Base-by-base conservation (phyloP, 2,797 vertebrate species). In the Melanitta fusca region DNA sequence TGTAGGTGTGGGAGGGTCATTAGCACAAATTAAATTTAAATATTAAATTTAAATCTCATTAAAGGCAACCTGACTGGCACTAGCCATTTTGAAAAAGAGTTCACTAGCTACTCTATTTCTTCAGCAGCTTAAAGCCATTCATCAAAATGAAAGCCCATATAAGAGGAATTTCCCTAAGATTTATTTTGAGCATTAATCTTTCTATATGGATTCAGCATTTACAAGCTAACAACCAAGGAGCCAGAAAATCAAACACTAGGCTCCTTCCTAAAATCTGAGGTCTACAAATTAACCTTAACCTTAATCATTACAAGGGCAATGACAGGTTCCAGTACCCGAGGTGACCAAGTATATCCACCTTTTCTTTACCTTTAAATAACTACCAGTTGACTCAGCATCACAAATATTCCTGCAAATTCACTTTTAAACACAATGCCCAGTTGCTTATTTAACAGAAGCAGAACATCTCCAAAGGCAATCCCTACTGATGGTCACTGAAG, bases 401-500 rank as follows among this genome's bases (percentile, higher is more conserved):
- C 36, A 92, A 75, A 85, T 64, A 80, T 38, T 82, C 32, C 57
- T 71, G 30, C 34, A 43, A 30, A 60, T 86, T 80, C 60, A 62
- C 15, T 49, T 68, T 71, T 64, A 66, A 82, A 60, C 27, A 80
- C 4, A 80, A 80, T 25, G 45, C 71, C 47, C 85, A 34, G 17
- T 6, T 68, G 20, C 36, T 74, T 87, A 65, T 49, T 65, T 88
- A 93, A 36, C 19, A 77, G 36, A 49, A 24, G 49, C 53, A 89
- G 60, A 81, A 79, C 17, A 93, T 43, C 22, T 81, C 60, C 34
- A 73, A 91, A 92, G 14, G 19, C 41, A 94, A 49, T 32, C 49
- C 57, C 77, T 54, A 57, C 73, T 32, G 54, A 79, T 25, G 5
- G 47, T 89, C 61, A 90, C 39, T 90, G 88, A 80, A 91, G 72